phyloP scores from a whole-genome alignment of 2,888 invertebrate genomes.

The Dilophus febrilis region DNA sequence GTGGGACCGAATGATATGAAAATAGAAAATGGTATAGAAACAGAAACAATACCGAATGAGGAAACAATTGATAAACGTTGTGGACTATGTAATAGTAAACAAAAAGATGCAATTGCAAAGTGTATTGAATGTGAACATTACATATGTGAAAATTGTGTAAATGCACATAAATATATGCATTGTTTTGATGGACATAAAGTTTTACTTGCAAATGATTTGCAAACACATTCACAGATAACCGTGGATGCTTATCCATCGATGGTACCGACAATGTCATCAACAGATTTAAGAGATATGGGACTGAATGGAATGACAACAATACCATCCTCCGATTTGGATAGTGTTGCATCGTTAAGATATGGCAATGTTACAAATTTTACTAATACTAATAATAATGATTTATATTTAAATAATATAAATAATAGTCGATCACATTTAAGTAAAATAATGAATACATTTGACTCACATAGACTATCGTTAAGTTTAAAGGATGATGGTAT shows the following conservation, averaged over 20 bases:
- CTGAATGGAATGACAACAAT: too few relatives aligned
- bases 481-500: slow-evolving; percentile 4
- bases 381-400: neutral
- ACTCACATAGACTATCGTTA: slow-evolving; percentile 3
- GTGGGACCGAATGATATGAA: slow-evolving; percentile 16
- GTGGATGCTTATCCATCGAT: too few relatives aligned
- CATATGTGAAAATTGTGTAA: slow-evolving; percentile 92
- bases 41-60: slow-evolving; percentile 29
- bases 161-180: slow-evolving; percentile 98
- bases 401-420: neutral
- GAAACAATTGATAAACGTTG: slow-evolving; percentile 43
- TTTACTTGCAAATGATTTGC: slow-evolving; percentile 32
- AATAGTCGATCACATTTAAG: slow-evolving; percentile 3
- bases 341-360: too few relatives aligned
- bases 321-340: neutral
- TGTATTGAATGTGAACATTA: slow-evolving; percentile 94
- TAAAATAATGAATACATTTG: slow-evolving; percentile 6
- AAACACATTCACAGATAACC: slow-evolving; percentile 30
- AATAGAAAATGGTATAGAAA: slow-evolving; percentile 30
- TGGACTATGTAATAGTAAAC: slow-evolving; percentile 92
- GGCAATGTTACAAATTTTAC: too few relatives aligned
- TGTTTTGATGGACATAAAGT: slow-evolving; percentile 95
- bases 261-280: too few relatives aligned
- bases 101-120: slow-evolving; percentile 85
- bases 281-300: too few relatives aligned